A percentile compares a stretch with the other conserved stretches of the same genome.
These are phyloP conservation scores for Leptinotarsa defecta DNA, from an alignment of 1,140 invertebrate species.

Conservation along the genomic window DNA sequence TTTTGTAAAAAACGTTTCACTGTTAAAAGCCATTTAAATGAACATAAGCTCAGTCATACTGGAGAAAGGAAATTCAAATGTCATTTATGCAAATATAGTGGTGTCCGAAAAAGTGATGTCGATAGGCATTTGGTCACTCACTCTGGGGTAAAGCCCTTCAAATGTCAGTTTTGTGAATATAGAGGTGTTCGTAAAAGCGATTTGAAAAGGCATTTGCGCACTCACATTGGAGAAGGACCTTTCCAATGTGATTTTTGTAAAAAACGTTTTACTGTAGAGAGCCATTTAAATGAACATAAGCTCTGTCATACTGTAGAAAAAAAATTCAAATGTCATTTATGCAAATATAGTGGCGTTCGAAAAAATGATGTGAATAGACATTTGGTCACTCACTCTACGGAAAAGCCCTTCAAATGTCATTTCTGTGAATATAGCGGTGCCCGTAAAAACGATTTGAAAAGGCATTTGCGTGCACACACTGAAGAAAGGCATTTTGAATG, in stretches of 20 bases:
- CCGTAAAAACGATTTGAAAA: no score
- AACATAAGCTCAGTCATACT: neutral
- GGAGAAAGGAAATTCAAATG: conserved; percentile 10
- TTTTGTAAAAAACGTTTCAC: conserved; percentile 2
- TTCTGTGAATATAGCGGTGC: no score
- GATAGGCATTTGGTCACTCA: neutral
- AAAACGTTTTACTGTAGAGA: neutral
- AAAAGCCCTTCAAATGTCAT: no score
- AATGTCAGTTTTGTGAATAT: conserved; percentile 1
- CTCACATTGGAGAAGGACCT: neutral
- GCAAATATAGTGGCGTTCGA: neutral
- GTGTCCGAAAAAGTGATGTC: neutral
- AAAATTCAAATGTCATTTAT: conserved; percentile 43
- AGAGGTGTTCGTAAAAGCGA: neutral
- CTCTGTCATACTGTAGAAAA: neutral
- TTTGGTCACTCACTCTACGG: no score
- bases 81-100: neutral
- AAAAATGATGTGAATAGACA: neutral
- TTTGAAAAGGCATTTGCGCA: neutral
- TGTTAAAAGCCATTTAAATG: neutral
- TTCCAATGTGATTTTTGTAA: conserved; percentile 16
- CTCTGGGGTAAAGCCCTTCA: neutral
- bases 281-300: neutral
- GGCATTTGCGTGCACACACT: no score
- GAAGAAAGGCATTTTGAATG: no score